Conservation (phyloP, 2,888 invertebrate genomes). For the Stenolophus ochropezus region DNA sequence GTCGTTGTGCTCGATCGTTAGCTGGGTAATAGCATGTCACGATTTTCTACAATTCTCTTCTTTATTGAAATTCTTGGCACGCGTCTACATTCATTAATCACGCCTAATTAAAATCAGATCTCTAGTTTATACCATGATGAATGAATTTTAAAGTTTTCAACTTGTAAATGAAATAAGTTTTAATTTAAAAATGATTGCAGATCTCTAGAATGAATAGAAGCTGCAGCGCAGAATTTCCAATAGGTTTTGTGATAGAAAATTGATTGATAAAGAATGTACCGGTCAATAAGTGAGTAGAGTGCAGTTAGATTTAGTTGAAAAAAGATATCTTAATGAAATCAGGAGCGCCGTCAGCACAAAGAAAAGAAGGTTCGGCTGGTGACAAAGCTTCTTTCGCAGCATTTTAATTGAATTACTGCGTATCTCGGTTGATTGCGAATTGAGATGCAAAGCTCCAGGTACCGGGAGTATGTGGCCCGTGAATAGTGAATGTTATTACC, state of each 20-base stretch:
- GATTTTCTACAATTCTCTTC: constrained; percentile 14
- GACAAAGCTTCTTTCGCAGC: not conserved
- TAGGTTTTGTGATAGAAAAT: too few relatives aligned
- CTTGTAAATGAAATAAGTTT: not conserved
- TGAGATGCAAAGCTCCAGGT: not conserved
- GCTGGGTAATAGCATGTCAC: not conserved
- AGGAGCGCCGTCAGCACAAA: constrained; percentile 21
- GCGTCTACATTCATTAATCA: constrained; percentile 15
- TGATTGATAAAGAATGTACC: too few relatives aligned
- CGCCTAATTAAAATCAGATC: constrained; percentile 22
- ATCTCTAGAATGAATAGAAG: too few relatives aligned
- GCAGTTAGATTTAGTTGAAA: not conserved
- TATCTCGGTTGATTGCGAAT: not conserved
- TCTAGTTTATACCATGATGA: constrained; percentile 25
- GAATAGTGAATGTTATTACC: too few relatives aligned
- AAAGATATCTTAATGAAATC: constrained; percentile 19
- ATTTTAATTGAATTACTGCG: not conserved
- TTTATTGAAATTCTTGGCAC: constrained; percentile 32
- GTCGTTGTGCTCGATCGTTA: constrained; percentile 9
- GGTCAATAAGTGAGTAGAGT: too few relatives aligned
- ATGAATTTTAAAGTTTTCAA: constrained; percentile 24
- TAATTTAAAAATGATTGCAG: too few relatives aligned
- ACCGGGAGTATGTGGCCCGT: too few relatives aligned
- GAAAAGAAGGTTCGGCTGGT: not conserved
- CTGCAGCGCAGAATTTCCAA: too few relatives aligned